phyloP scores from a whole-genome alignment of 2,797 vertebrate species.

The Poeciliopsis paucimaculata region DNA sequence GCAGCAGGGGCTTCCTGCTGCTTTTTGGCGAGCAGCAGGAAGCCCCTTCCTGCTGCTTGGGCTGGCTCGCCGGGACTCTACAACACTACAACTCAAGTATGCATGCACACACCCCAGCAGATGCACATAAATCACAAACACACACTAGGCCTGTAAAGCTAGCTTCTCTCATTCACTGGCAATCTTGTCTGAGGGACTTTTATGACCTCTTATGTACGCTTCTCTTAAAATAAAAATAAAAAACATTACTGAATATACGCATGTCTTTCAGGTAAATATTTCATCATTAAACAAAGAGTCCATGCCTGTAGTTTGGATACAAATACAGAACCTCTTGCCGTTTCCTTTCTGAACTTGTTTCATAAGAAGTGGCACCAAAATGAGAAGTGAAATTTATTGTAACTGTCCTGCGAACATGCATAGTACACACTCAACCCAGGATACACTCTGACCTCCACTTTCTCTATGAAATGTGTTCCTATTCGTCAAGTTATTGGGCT shows the following conservation, averaged over 20 bases:
- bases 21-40: constrained; percentile 35
- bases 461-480: constrained; percentile 42
- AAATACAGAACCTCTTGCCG: not conserved
- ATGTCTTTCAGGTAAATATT: constrained; percentile 16
- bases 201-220: constrained; percentile 17
- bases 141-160: constrained; percentile 25
- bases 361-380: not conserved
- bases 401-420: not conserved
- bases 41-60: constrained; percentile 19
- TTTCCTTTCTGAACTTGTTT: not conserved
- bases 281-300: not conserved
- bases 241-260: not conserved
- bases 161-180: not conserved
- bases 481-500: not conserved
- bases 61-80: constrained; percentile 35
- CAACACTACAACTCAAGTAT: constrained; percentile 15
- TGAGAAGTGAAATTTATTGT: not conserved
- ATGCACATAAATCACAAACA: constrained; percentile 34
- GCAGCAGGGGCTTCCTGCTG: constrained; percentile 31
- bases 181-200: constrained; percentile 9
- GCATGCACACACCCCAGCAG: constrained; percentile 9
- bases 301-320: not conserved
- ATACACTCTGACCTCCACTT: constrained; percentile 26
- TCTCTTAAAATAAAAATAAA: constrained; percentile 31
- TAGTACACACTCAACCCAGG: not conserved